Conservation (phyloP, 2,797 vertebrate genomes). For the Coranthus polyacanthus region DNA sequence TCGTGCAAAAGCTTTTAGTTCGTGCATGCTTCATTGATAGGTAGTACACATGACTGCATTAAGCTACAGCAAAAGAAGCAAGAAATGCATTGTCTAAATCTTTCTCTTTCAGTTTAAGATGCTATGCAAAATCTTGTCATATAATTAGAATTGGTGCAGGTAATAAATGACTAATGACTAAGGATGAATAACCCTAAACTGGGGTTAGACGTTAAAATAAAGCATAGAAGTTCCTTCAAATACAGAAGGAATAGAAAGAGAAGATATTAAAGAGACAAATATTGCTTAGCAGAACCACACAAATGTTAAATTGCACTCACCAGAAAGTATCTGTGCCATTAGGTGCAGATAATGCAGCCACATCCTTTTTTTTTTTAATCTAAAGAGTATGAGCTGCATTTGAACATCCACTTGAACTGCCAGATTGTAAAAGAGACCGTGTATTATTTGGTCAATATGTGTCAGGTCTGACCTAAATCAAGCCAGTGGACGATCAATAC, state of each 20-base stretch:
- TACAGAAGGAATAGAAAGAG: not conserved
- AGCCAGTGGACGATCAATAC: conserved; percentile 64
- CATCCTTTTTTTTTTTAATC: conserved; percentile 1
- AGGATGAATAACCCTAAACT: too few species aligned
- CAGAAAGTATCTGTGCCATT: conserved; percentile 32
- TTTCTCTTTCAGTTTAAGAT: too few species aligned
- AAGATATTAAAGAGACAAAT: too few species aligned
- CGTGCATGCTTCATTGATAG: too few species aligned
- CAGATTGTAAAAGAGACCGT: conserved; percentile 22
- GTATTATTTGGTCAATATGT: conserved; percentile 56
- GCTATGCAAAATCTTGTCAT: too few species aligned
- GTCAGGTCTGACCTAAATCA: conserved; percentile 77
- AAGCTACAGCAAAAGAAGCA: too few species aligned
- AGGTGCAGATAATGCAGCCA: conserved; percentile 13
- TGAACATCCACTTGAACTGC: conserved; percentile 38
- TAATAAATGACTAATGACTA: too few species aligned
- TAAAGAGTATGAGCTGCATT: conserved; percentile 22
- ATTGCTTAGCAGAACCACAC: too few species aligned
- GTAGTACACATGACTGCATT: too few species aligned
- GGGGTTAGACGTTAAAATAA: not conserved
- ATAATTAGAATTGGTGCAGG: too few species aligned
- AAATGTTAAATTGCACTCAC: conserved; percentile 59
- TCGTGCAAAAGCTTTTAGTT: too few species aligned
- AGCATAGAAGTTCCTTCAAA: not conserved
- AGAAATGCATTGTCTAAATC: too few species aligned